Evolutionary conservation across 2,888 invertebrate genomes (phyloP).

Genomic region (Tinea pellionella): DNA sequence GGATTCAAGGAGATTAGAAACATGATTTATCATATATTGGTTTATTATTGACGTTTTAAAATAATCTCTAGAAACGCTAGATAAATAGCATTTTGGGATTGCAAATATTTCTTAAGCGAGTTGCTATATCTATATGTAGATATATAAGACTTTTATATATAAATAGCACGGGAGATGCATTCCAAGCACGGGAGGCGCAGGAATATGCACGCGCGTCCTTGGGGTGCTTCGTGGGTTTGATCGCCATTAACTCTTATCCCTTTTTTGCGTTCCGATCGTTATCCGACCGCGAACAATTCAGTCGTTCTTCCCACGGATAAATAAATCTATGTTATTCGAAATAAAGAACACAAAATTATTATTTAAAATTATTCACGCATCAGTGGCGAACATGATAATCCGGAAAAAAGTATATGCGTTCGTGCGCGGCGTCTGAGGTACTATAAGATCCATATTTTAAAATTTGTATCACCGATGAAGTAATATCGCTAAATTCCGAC

Average conservation of each 20-base stretch:
- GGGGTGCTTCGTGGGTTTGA: slow-evolving; percentile 20
- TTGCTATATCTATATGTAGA: too few relatives aligned
- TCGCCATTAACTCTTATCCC: slow-evolving; percentile 51
- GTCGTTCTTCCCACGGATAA: slow-evolving; percentile 56
- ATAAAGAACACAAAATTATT: slow-evolving; percentile 12
- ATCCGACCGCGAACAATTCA: slow-evolving; percentile 59
- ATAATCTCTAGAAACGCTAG: background rate
- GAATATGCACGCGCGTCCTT: slow-evolving; percentile 43
- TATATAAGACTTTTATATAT: slow-evolving; percentile 32
- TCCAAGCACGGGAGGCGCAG: slow-evolving; percentile 30
- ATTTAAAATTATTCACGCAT: slow-evolving; percentile 1
- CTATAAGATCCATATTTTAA: too few relatives aligned
- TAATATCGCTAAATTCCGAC: too few relatives aligned
- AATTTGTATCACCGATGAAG: too few relatives aligned
- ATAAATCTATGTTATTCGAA: slow-evolving; percentile 21
- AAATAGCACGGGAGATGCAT: slow-evolving; percentile 56
- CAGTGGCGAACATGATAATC: slow-evolving; percentile 1
- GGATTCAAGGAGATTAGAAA: background rate
- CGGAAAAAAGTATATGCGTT: background rate
- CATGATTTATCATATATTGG: background rate
- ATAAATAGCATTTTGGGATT: background rate
- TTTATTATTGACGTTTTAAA: background rate
- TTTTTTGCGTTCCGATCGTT: slow-evolving; percentile 64
- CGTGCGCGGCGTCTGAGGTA: too few relatives aligned
- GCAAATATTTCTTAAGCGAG: background rate